Base-by-base conservation (phyloP, 1,140 invertebrate genomes). In the Thalassaphorura encarpata region DNA sequence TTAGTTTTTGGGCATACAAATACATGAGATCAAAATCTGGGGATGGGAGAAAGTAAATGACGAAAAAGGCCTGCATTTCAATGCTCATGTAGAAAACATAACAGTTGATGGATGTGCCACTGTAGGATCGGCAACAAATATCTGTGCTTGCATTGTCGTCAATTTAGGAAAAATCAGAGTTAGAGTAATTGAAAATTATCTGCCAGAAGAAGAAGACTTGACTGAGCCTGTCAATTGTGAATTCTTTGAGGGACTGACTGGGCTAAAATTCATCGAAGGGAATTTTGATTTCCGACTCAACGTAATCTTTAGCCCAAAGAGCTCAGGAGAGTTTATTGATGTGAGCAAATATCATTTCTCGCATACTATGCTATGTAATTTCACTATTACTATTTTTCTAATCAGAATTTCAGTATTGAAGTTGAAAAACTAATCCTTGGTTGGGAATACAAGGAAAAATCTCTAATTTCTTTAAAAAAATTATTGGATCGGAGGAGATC, bases 301-400 rank as follows among this genome's bases (percentile, higher is more conserved):
- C 52, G 15, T 65, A 18, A 59, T 65, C 19, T 65, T 65, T 28
- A 60, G 59, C 18, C 59, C 63, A 3, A 52, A 53, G 43, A 61
- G 62, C 54, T 65, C 63, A 4, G 63, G 57, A 6, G 63, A 65
- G 11, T 65, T 65, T 55, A 61, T 65, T 3, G 63, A 65, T 39
- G 63, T 65, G 24, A 57, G 5, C 46, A 40, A 39, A 4, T 18
- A 41, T 23, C 2, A 8, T 28, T 40, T 4, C n/a, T 36, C 28
- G n/a, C n/a, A n/a, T n/a, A n/a, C n/a, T n/a, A n/a, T n/a, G n/a
- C n/a, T n/a, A n/a, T 24, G 15, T 45, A 50, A 46, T 47, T 53
- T 13, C 15, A 4, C 29, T 15, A 40, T 54, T 6, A 23, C 24
- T 18, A 26, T 19, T 36, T 19, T 33, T 54, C 13, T 31, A 16